Evolutionary conservation across 2,113 vertebrate genomes (phyloP).

Genomic region (Carettochelys insculpta): DNA sequence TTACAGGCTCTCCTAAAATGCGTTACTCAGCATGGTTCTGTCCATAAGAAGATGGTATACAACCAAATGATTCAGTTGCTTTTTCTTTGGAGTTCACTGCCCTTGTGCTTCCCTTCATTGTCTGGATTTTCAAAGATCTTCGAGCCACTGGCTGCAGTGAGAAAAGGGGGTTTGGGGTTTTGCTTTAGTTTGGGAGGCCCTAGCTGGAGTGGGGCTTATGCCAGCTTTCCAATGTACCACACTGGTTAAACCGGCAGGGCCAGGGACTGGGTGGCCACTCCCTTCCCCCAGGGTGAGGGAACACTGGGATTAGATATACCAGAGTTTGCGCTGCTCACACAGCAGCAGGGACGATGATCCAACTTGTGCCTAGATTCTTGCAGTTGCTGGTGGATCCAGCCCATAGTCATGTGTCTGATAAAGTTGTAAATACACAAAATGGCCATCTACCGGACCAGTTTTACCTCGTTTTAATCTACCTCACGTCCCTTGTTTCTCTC

Average conservation of each 20-base stretch:
- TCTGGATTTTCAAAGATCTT: not conserved
- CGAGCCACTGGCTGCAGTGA: not conserved
- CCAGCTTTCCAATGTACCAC: too few species aligned
- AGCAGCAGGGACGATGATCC: not conserved
- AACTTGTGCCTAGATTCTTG: not conserved
- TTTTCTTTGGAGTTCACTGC: not conserved
- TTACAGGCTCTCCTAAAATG: too few species aligned
- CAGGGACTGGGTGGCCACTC: not conserved
- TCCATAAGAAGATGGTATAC: not conserved
- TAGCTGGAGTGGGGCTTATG: too few species aligned
- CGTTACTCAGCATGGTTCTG: not conserved
- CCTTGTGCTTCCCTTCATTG: not conserved
- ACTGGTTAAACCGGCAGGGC: not conserved
- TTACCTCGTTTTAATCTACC: not conserved
- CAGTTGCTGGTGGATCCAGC: not conserved
- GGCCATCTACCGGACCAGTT: not conserved
- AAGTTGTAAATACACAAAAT: not conserved
- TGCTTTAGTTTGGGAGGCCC: not conserved
- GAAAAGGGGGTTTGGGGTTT: too few species aligned
- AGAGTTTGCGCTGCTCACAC: not conserved
- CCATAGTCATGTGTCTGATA: not conserved
- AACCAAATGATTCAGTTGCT: not conserved
- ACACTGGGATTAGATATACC: too few species aligned
- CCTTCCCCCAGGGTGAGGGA: not conserved
- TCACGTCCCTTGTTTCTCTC: too few species aligned